Base-by-base conservation (phyloP, 2,888 invertebrate genomes). In the Homarus gammarus region DNA sequence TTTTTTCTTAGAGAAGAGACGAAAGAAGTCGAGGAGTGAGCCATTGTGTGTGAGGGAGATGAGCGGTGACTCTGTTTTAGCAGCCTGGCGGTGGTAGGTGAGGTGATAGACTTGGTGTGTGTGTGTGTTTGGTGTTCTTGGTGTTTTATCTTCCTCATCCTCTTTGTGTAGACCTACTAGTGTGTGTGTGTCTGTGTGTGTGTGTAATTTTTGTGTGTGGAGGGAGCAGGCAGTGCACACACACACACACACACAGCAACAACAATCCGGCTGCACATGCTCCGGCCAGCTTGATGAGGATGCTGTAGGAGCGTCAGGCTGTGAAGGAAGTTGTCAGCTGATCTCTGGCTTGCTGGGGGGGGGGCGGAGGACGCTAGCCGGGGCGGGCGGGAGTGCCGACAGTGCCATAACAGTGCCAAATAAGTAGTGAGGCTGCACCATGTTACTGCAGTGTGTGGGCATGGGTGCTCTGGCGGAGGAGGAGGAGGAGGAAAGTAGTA, bases 371-470 rank as follows among this genome's bases (percentile, higher is more conserved):
- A 27, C 51, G n/a, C 31, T 27, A 49, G 79, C 31, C 36, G n/a
- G n/a, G n/a, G n/a, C n/a, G n/a, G 36, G 81, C 10, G 64, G 22
- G 64, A 3, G n/a, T 0, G 64, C 56, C 56, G 10, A 22, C 56
- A 8, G n/a, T 27, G 27, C 27, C 64, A 27, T 44, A 64, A 8
- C 49, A 56, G 64, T 27, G 27, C 27, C 64, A 64, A 0, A 6
- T 27, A 0, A 0, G 27, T 12, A 12, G 64, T 64, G 3, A n/a
- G n/a, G n/a, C n/a, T n/a, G n/a, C n/a, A 27, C 5, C 75, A 84
- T 84, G 84, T 61, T 84, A 75, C 75, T 84, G 51, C 84, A 84
- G 84, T 84, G 84, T 64, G 75, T 84, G 61, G 84, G 84, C 27
- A 70, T 36, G 72, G 75, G 56, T 27, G 31, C 75, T 22, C 51